Evolutionary conservation across 1,140 invertebrate species (phyloP).

Genomic region (Panagrolaimus sp.): DNA sequence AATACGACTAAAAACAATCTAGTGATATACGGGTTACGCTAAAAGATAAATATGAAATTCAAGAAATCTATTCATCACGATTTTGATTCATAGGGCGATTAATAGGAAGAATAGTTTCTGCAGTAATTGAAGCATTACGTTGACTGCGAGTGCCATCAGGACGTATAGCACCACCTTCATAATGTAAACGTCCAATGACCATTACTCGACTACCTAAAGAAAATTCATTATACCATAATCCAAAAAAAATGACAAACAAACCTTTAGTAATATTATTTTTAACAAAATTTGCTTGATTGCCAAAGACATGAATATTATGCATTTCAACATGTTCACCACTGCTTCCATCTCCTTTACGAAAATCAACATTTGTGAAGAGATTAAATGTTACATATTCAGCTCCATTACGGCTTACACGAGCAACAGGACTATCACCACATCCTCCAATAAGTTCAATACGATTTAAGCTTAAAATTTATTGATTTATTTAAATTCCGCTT

Average conservation of each 20-base stretch:
- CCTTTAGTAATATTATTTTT: slow-evolving; percentile 23
- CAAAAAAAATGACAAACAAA: slow-evolving; percentile 7
- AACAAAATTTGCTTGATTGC: slow-evolving; percentile 21
- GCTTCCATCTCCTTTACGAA: slow-evolving; percentile 19
- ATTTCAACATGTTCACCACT: slow-evolving; percentile 19
- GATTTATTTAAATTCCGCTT: too few relatives aligned
- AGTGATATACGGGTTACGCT: too few relatives aligned
- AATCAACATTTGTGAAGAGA: slow-evolving; percentile 33
- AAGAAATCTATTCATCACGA: neutral
- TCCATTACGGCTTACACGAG: slow-evolving; percentile 17
- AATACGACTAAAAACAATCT: neutral
- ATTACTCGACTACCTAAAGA: slow-evolving; percentile 31
- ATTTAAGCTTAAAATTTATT: slow-evolving; percentile 22
- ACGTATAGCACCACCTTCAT: slow-evolving; percentile 22
- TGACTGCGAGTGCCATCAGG: slow-evolving; percentile 23
- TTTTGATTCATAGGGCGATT: neutral
- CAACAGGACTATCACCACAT: slow-evolving; percentile 24
- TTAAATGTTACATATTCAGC: slow-evolving; percentile 24
- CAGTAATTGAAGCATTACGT: slow-evolving; percentile 22
- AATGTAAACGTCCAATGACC: slow-evolving; percentile 30
- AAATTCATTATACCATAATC: neutral
- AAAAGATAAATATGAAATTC: neutral
- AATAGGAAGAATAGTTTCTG: slow-evolving; percentile 22
- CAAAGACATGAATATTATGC: slow-evolving; percentile 29
- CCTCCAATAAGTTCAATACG: slow-evolving; percentile 31